These are phyloP conservation scores for Enteromius fasciolatus DNA, from an alignment of 2,797 vertebrate genomes.

Conservation along the genomic window DNA sequence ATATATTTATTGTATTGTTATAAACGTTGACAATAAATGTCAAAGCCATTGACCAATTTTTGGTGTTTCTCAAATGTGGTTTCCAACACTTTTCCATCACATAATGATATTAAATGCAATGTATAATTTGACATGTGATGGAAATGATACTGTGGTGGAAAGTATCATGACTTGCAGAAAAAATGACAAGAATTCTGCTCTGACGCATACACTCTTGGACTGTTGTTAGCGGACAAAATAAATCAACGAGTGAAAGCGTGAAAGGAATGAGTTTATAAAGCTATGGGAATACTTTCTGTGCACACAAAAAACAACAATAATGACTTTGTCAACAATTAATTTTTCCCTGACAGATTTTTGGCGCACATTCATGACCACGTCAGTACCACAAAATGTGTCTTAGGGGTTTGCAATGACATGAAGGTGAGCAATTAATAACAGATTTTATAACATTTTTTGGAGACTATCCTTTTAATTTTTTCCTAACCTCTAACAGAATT, in stretches of 20 bases:
- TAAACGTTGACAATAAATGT: not conserved
- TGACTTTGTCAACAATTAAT: not conserved
- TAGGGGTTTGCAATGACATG: no score
- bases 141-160: not conserved
- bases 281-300: not conserved
- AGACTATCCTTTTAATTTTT: not conserved
- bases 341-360: not conserved
- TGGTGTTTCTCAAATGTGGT: not conserved
- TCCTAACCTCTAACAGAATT: not conserved
- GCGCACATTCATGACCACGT: not conserved
- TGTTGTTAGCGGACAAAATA: not conserved
- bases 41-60: not conserved
- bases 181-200: not conserved
- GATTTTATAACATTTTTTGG: not conserved
- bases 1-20: not conserved
- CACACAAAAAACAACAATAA: not conserved
- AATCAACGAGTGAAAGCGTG: not conserved
- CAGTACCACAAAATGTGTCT: no score
- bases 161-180: not conserved
- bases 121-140: not conserved
- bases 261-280: not conserved
- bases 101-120: not conserved
- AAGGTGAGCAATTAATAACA: not conserved
- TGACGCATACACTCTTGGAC: not conserved
- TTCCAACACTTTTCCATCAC: conserved; percentile 2